A percentile compares a stretch with the other conserved stretches of the same genome.
These are phyloP conservation scores for Choloepus didactylus DNA, from an alignment of 2,797 vertebrate species.

Conservation along the genomic window DNA sequence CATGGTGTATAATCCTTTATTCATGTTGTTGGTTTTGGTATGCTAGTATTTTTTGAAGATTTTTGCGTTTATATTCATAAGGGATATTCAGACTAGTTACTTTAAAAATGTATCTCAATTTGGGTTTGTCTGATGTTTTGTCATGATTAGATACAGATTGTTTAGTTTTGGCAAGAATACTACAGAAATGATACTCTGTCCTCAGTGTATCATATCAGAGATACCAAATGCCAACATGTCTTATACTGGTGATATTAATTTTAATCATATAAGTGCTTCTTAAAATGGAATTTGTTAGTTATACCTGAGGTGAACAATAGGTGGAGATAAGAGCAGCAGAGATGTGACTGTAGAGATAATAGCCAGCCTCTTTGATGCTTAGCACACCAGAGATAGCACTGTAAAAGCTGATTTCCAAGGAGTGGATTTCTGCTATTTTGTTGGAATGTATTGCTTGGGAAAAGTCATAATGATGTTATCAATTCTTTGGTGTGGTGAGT, in stretches of 20 bases:
- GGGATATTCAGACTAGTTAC: not conserved
- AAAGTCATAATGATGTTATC: not conserved
- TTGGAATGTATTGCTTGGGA: not conserved
- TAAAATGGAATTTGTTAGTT: not conserved
- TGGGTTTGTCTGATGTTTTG: not conserved
- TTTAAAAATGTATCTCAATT: not conserved
- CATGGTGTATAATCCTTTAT: not conserved
- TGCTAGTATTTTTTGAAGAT: not conserved
- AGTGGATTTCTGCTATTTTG: not conserved
- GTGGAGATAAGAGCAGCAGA: not conserved
- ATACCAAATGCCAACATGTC: not conserved
- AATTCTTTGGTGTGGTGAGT: not conserved
- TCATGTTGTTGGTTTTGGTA: not conserved
- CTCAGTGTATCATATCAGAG: not conserved
- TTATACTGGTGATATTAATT: slow-evolving; percentile 28
- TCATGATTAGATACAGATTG: not conserved
- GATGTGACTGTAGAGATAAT: not conserved
- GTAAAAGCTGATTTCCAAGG: not conserved
- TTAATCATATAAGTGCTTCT: not conserved
- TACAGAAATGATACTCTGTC: not conserved
- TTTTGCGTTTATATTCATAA: not conserved
- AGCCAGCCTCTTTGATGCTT: not conserved
- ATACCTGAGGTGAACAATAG: not conserved
- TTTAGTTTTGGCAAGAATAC: not conserved
- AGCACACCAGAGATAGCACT: not conserved